Percentiles rank a stretch among this genome's conserved stretches.
Conservation (phyloP, 2,113 vertebrate species). For the Sinocyclocheilus rhinocerous region DNA sequence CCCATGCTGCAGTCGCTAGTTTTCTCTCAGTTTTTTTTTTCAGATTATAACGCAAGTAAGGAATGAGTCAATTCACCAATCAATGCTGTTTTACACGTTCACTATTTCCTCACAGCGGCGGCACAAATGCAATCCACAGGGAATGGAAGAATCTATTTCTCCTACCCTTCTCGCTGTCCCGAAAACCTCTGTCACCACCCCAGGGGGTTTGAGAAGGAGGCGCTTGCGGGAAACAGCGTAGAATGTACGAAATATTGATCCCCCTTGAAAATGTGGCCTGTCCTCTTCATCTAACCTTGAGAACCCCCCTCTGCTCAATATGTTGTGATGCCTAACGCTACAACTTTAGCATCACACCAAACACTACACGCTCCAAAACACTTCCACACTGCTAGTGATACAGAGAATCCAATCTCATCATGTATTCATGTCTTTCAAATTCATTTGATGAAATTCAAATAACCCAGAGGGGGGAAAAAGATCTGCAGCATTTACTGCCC, state of each 20-base stretch:
- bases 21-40: not conserved
- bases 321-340: not conserved
- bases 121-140: conserved; percentile 12
- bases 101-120: not conserved
- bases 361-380: not conserved
- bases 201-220: not conserved
- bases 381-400: not conserved
- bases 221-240: not conserved
- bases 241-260: conserved; percentile 30
- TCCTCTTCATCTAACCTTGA: conserved; percentile 24
- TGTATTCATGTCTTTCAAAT: not conserved
- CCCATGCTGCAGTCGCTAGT: not conserved
- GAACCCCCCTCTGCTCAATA: conserved; percentile 12
- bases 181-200: conserved; percentile 7
- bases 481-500: conserved; percentile 41
- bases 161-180: not conserved
- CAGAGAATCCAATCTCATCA: not conserved
- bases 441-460: not conserved
- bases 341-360: not conserved
- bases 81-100: conserved; percentile 34
- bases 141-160: conserved; percentile 21
- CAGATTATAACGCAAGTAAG: not conserved
- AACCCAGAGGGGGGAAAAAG: conserved; percentile 18
- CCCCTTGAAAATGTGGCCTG: conserved; percentile 17
- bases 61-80: conserved; percentile 34